These are phyloP conservation scores for Empidonax alnorum DNA, from an alignment of 2,113 vertebrate species.

Conservation along the genomic window DNA sequence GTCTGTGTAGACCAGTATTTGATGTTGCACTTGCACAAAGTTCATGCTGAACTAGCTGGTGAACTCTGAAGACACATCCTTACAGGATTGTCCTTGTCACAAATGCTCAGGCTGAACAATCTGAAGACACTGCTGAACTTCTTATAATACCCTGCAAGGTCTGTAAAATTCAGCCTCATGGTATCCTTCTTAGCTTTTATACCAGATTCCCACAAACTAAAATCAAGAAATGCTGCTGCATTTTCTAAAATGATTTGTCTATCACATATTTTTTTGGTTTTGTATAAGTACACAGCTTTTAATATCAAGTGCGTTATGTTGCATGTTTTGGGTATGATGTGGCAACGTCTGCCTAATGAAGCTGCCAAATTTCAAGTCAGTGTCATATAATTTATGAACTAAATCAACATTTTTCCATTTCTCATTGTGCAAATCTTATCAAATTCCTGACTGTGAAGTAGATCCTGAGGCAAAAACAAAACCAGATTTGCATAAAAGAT, in stretches of 20 bases:
- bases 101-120: not conserved
- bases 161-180: fast-evolving
- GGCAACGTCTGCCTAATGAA: not conserved
- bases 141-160: not conserved
- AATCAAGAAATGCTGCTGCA: not conserved
- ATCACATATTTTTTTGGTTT: not conserved
- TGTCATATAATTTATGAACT: not conserved
- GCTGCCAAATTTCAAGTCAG: not conserved
- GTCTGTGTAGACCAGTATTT: not conserved
- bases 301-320: not conserved
- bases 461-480: not conserved
- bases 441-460: not conserved
- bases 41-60: not conserved
- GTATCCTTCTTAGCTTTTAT: not conserved
- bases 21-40: not conserved
- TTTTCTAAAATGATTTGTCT: not conserved
- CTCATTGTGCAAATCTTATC: not conserved
- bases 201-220: not conserved
- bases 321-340: not conserved
- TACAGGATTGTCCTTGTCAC: fast-evolving
- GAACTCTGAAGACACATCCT: not conserved
- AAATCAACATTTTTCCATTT: not conserved
- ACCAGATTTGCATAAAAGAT: not conserved
- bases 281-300: not conserved
- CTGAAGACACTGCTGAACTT: not conserved